Evolutionary conservation across 2,797 vertebrate genomes (phyloP).

Genomic region (Sylvia borin): DNA sequence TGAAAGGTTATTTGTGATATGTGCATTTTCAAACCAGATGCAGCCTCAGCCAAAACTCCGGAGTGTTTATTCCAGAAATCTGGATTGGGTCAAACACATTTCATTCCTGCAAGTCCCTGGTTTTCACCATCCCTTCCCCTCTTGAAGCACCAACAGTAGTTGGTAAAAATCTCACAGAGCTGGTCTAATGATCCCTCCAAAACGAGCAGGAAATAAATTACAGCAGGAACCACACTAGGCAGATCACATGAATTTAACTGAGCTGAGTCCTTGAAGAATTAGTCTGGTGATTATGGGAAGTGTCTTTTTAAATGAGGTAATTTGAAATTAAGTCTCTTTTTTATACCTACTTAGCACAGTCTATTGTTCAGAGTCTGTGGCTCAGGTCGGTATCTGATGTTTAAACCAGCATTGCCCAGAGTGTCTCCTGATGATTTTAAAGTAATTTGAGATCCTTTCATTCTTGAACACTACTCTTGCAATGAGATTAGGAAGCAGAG

Average conservation of each 20-base stretch:
- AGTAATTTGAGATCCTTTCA: neutral
- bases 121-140: neutral
- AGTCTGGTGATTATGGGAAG: neutral
- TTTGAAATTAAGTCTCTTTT: conserved; percentile 35
- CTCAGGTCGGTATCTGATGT: neutral
- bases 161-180: neutral
- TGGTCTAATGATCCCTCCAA: neutral
- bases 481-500: neutral
- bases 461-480: neutral
- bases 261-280: neutral
- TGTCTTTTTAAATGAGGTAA: neutral
- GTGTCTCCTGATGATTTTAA: neutral
- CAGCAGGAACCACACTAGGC: neutral
- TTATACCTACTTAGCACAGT: neutral
- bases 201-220: neutral
- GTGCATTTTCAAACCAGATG: neutral
- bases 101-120: neutral
- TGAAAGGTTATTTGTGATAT: neutral
- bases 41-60: neutral
- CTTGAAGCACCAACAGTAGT: neutral
- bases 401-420: neutral
- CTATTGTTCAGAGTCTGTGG: neutral
- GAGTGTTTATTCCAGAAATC: neutral
- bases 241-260: neutral
- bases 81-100: neutral